Conservation (phyloP, 2,113 vertebrate species). For the Oreocharis arfaki region DNA sequence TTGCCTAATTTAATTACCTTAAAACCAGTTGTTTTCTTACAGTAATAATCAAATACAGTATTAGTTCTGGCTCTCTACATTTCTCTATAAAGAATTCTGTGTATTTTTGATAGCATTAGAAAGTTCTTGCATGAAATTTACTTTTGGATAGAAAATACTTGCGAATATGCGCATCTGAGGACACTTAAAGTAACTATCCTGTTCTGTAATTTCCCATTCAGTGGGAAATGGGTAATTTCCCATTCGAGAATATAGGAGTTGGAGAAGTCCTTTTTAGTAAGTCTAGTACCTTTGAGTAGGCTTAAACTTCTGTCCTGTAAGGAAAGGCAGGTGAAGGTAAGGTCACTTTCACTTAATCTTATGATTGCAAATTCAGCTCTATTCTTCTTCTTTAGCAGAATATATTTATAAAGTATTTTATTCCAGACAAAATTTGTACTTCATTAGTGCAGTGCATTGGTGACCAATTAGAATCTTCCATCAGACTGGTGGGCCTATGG, state of each 20-base stretch:
- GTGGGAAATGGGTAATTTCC: not conserved
- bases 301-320: not conserved
- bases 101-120: not conserved
- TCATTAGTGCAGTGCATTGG: not conserved
- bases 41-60: not conserved
- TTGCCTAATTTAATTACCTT: not conserved
- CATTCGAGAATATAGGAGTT: not conserved
- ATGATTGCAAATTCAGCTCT: not conserved
- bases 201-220: not conserved
- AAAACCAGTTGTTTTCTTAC: not conserved
- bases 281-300: not conserved
- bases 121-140: not conserved
- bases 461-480: not conserved
- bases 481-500: not conserved
- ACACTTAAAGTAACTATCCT: not conserved
- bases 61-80: not conserved
- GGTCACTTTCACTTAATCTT: not conserved
- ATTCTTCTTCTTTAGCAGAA: not conserved
- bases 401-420: not conserved
- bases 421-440: not conserved
- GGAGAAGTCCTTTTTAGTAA: not conserved
- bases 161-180: not conserved
- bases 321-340: not conserved
- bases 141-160: not conserved
- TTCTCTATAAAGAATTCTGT: not conserved